These are phyloP conservation scores for Eudemis profundana DNA, from an alignment of 2,888 invertebrate species.

Conservation along the genomic window DNA sequence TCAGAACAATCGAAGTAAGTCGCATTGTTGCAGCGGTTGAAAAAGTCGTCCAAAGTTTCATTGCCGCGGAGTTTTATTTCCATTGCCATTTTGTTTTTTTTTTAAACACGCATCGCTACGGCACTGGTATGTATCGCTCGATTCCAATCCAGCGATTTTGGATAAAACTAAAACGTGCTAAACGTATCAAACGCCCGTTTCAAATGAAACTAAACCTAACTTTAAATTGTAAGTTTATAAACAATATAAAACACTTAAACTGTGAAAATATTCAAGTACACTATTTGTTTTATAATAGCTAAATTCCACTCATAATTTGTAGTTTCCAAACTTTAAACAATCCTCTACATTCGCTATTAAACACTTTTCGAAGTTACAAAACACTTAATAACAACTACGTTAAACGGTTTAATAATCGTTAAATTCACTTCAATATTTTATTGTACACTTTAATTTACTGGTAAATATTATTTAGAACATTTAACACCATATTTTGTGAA, in stretches of 20 bases:
- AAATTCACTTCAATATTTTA: not conserved
- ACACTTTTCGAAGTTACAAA: not conserved
- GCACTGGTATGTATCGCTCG: too few relatives aligned
- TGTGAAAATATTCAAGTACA: too few relatives aligned
- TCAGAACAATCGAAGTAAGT: slow-evolving; percentile 85
- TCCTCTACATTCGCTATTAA: not conserved
- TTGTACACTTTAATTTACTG: not conserved
- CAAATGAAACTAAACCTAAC: too few relatives aligned
- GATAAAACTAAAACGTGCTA: too few relatives aligned
- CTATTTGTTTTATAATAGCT: not conserved
- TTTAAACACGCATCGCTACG: slow-evolving; percentile 15
- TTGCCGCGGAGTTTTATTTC: slow-evolving; percentile 66
- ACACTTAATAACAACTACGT: not conserved
- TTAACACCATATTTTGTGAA: not conserved
- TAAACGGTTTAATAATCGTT: not conserved
- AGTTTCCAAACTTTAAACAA: not conserved
- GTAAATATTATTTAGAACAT: not conserved
- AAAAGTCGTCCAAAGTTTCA: slow-evolving; percentile 75
- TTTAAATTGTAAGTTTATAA: too few relatives aligned
- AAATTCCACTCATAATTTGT: not conserved
- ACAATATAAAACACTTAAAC: too few relatives aligned
- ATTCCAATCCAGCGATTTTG: too few relatives aligned
- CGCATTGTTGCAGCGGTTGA: slow-evolving; percentile 76
- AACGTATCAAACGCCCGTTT: too few relatives aligned
- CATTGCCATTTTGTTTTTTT: slow-evolving; percentile 59